Percentiles rank a stretch among this genome's conserved stretches.
phyloP scores from a whole-genome alignment of 2,113 vertebrate genomes.

The Ageneiosus marmoratus region DNA sequence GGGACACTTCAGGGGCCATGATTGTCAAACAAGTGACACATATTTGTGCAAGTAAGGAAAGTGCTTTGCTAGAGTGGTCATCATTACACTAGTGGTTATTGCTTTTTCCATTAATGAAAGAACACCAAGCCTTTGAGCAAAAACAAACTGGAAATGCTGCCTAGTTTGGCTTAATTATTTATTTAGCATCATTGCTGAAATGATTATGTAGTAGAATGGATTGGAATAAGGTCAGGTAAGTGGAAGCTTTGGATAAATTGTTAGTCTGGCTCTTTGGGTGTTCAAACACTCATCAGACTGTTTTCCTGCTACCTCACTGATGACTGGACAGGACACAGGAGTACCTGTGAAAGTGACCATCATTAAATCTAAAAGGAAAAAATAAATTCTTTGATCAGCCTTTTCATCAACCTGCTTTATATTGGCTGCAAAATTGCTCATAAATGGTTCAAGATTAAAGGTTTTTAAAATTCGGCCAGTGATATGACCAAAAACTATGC shows the following conservation, averaged over 20 bases:
- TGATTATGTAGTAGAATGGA: background rate
- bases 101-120: constrained; percentile 7
- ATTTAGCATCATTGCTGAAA: background rate
- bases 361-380: background rate
- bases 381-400: background rate
- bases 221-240: background rate
- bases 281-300: background rate
- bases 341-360: background rate
- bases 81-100: background rate
- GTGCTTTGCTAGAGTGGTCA: constrained; percentile 15
- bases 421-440: background rate
- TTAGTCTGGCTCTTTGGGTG: background rate
- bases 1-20: background rate
- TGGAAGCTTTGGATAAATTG: background rate
- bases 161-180: background rate
- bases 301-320: background rate
- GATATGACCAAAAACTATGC: background rate
- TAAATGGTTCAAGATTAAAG: background rate
- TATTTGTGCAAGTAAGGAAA: constrained; percentile 9
- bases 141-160: background rate
- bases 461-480: background rate
- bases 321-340: background rate
- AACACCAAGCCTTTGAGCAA: background rate
- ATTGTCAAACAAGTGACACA: constrained; percentile 10
- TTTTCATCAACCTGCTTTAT: background rate